A percentile compares a stretch with the other conserved stretches of the same genome.
phyloP scores from a whole-genome alignment of 1,140 invertebrate genomes.

The Agraylea sexmaculata region DNA sequence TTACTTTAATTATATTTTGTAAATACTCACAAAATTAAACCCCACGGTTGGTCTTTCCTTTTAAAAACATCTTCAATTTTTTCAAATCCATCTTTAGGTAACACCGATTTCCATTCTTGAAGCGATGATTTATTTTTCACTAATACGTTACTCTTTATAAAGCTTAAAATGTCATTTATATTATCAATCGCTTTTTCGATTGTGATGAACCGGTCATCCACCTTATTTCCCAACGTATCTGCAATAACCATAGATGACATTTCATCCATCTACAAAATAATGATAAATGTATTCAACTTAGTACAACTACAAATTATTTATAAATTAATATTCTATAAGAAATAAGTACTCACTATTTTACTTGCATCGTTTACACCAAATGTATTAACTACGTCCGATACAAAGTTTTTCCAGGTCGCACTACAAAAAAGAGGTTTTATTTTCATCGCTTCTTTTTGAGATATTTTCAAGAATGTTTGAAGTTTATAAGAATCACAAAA shows the following conservation, averaged over 20 bases:
- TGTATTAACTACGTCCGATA: constrained; percentile 37
- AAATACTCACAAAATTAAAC: constrained; percentile 33
- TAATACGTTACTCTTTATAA: not conserved
- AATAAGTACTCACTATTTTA: constrained; percentile 33
- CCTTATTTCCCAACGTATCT: constrained; percentile 31
- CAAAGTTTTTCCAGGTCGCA: constrained; percentile 36
- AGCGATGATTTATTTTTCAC: constrained; percentile 10
- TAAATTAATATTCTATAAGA: constrained; percentile 8
- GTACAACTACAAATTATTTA: constrained; percentile 1
- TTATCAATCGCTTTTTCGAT: constrained; percentile 30
- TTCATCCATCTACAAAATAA: constrained; percentile 29
- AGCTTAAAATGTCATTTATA: constrained; percentile 26
- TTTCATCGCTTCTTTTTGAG: constrained; percentile 25
- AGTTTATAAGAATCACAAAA: constrained; percentile 38
- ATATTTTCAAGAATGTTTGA: constrained; percentile 34
- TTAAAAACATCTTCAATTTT: constrained; percentile 26
- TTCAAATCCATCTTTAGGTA: constrained; percentile 25
- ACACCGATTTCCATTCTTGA: constrained; percentile 27
- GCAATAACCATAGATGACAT: constrained; percentile 33
- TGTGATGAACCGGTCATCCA: constrained; percentile 25
- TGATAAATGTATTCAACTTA: constrained; percentile 1
- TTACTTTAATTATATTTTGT: not conserved
- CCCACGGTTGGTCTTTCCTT: constrained; percentile 25
- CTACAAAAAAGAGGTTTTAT: constrained; percentile 36
- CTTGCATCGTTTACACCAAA: constrained; percentile 41